phyloP scores from a whole-genome alignment of 1,140 invertebrate species.

The Pollicipes pollicipes region DNA sequence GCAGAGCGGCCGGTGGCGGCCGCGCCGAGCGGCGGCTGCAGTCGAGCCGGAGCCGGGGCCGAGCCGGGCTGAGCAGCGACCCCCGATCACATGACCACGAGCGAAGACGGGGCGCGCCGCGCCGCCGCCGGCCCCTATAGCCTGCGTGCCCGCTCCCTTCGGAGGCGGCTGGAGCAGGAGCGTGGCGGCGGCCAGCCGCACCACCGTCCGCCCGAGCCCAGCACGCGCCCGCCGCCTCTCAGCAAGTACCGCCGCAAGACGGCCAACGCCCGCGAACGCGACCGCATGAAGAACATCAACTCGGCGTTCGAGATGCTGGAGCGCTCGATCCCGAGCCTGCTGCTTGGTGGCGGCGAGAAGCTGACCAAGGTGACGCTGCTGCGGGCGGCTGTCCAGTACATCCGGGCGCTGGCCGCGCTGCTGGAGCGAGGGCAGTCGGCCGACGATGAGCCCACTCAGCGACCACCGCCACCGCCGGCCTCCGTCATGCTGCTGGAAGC shows the following conservation, averaged over 20 bases:
- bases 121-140: constrained; percentile 27
- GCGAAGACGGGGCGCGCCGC: no score
- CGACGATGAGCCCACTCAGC: no score
- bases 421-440: constrained; percentile 19
- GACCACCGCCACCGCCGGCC: no score
- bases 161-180: constrained; percentile 32
- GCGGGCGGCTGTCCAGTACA: constrained; percentile 72
- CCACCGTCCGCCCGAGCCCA: constrained; percentile 22
- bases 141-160: constrained; percentile 32
- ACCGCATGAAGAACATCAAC: constrained; percentile 74
- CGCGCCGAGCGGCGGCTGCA: no score
- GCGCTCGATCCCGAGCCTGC: constrained; percentile 44
- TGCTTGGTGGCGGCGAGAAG: constrained; percentile 38
- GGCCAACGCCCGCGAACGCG: constrained; percentile 68
- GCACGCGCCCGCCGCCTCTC: constrained; percentile 55
- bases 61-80: no score
- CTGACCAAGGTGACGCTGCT: constrained; percentile 75
- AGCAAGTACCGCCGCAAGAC: constrained; percentile 77
- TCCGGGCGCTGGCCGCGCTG: constrained; percentile 39
- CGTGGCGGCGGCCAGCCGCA: not conserved
- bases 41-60: no score
- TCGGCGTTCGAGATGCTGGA: constrained; percentile 61
- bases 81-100: no score
- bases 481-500: not conserved
- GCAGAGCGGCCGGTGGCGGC: no score